phyloP scores from a whole-genome alignment of 2,113 vertebrate genomes.

The Choloepus hoffmanni region DNA sequence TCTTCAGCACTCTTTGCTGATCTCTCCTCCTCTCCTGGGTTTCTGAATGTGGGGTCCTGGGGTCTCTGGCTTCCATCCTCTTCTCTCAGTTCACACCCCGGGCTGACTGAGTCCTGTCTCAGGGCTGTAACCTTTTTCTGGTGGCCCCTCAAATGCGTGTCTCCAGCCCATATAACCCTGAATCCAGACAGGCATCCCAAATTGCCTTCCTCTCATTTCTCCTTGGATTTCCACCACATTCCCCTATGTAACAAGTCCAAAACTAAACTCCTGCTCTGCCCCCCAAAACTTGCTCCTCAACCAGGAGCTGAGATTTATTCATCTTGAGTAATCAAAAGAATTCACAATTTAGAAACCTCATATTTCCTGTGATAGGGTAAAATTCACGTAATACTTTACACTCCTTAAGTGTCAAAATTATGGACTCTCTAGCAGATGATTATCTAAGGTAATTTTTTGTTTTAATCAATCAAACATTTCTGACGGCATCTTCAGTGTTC shows the following conservation, averaged over 20 bases:
- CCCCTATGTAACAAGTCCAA: no score
- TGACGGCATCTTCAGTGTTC: not conserved
- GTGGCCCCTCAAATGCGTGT: rapidly evolving
- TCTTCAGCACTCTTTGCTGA: not conserved
- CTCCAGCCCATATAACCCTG: not conserved
- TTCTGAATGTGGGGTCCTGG: not conserved
- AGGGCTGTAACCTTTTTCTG: not conserved
- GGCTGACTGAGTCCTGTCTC: not conserved
- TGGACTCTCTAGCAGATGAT: not conserved
- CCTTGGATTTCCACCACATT: not conserved
- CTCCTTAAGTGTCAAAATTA: not conserved
- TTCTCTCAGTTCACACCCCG: no score
- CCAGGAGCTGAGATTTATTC: not conserved
- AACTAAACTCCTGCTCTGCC: not conserved
- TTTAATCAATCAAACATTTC: not conserved
- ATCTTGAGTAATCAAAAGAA: not conserved
- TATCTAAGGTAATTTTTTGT: not conserved
- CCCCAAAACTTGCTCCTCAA: not conserved
- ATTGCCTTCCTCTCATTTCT: not conserved
- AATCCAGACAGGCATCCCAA: not conserved
- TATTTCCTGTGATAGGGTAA: not conserved
- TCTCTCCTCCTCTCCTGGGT: no score
- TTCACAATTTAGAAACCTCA: not conserved
- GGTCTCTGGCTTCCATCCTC: no score
- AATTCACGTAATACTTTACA: not conserved